Conservation (phyloP, 1,140 invertebrate genomes). For the Venustaconcha ellipsiformis region DNA sequence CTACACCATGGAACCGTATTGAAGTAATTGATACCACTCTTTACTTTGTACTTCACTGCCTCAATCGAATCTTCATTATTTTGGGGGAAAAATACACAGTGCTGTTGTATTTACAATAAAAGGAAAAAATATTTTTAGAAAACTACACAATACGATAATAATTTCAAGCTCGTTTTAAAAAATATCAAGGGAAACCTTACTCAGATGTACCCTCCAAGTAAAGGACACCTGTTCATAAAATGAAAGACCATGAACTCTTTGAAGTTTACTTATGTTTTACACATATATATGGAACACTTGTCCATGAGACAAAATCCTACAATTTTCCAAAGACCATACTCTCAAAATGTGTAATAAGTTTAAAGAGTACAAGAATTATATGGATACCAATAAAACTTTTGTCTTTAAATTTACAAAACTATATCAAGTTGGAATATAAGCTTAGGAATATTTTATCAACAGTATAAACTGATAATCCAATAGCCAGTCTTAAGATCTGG, state of each 20-base stretch:
- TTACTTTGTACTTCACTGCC: conserved; percentile 80
- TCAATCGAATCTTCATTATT: conserved; percentile 77
- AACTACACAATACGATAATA: not conserved
- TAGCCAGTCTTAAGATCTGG: too few species aligned
- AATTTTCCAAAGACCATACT: too few species aligned
- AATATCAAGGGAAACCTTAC: not conserved
- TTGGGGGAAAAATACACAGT: conserved; percentile 67
- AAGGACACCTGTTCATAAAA: not conserved
- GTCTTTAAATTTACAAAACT: too few species aligned
- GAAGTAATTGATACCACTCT: conserved; percentile 88
- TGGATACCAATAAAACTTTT: too few species aligned
- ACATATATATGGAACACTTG: too few species aligned
- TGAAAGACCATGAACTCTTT: not conserved
- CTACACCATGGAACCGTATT: conserved; percentile 94
- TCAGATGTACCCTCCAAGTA: not conserved
- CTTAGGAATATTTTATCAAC: too few species aligned
- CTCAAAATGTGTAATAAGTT: too few species aligned
- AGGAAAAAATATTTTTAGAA: not conserved
- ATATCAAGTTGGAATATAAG: too few species aligned
- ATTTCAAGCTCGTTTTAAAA: not conserved
- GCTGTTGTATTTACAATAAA: conserved; percentile 51
- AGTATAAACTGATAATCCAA: too few species aligned
- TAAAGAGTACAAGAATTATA: too few species aligned
- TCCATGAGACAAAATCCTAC: too few species aligned
- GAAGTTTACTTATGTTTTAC: not conserved